phyloP scores from a whole-genome alignment of 2,797 vertebrate species.

The Otolemur crassicaudatus region DNA sequence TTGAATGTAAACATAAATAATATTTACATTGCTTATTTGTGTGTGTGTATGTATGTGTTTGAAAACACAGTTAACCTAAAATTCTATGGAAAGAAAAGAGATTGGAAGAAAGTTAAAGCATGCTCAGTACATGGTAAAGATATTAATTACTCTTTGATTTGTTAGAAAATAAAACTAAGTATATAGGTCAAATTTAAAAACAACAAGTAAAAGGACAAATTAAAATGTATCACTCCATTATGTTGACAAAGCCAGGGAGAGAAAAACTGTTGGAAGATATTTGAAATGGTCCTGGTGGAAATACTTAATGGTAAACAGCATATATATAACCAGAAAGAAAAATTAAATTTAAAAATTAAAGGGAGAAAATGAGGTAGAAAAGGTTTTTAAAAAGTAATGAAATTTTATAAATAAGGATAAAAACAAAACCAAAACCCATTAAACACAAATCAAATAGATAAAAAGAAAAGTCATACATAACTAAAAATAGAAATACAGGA shows the following conservation, averaged over 20 bases:
- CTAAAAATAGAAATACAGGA: no score
- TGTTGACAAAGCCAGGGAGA: neutral
- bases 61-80: neutral
- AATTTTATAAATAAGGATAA: no score
- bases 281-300: neutral
- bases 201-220: neutral
- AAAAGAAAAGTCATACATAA: no score
- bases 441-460: no score
- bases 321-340: neutral
- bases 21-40: neutral
- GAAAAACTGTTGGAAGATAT: neutral
- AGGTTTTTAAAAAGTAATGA: no score
- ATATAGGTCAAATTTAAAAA: neutral
- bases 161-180: neutral
- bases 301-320: neutral
- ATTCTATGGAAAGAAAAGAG: neutral
- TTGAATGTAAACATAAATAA: neutral
- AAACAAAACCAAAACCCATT: no score
- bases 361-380: no score
- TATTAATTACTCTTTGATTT: neutral
- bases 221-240: neutral
- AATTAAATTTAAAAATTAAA: neutral
- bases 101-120: neutral
- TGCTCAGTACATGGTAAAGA: neutral
- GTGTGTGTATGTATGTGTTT: neutral